Base-by-base conservation (phyloP, 2,888 invertebrate species). In the Epiblema foenella region DNA sequence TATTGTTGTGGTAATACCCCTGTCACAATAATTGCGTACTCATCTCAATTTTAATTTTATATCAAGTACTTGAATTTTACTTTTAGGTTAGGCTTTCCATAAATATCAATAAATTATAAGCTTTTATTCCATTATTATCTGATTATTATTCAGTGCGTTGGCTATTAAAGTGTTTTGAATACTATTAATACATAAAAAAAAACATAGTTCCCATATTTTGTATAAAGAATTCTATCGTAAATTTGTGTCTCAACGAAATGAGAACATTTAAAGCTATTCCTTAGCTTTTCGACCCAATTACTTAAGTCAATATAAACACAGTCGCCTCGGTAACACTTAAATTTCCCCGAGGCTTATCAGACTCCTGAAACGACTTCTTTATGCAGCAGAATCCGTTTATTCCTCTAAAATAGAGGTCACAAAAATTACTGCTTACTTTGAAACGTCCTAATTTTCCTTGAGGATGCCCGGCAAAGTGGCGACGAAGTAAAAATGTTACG, bases 391-490 rank as follows among this genome's bases (percentile, higher is more conserved):
- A 51, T 24, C 49, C 63, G 46, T 60, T 51, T 49, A n/a, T 56
- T 51, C 39, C 33, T 57, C 37, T 69, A 56, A 63, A 62, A 18
- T 20, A 56, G 60, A 33, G 58, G 59, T 71, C 70, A 56, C 49
- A 62, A 54, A 85, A 85, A 87, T 86, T 87, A 81, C 85, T 82
- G 84, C 83, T 81, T 80, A 81, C 80, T 83, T 39, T 81, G 77
- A 83, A 85, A 83, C 79, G 77, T 83, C 82, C 83, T 83, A 84
- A 85, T 85, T 85, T 84, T 81, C 81, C 81, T 83, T 80, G 79
- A 83, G 79, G 82, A 78, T 81, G 80, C 84, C 82, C 83, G 81
- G 84, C 82, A 83, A 84, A 83, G 84, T 84, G 85, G 85, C 83
- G 84, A 83, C 81, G 79, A 85, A 83, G 83, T 85, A 84, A 86